Evolutionary conservation across 2,113 vertebrate genomes (phyloP).

Genomic region (Pitta sordida): DNA sequence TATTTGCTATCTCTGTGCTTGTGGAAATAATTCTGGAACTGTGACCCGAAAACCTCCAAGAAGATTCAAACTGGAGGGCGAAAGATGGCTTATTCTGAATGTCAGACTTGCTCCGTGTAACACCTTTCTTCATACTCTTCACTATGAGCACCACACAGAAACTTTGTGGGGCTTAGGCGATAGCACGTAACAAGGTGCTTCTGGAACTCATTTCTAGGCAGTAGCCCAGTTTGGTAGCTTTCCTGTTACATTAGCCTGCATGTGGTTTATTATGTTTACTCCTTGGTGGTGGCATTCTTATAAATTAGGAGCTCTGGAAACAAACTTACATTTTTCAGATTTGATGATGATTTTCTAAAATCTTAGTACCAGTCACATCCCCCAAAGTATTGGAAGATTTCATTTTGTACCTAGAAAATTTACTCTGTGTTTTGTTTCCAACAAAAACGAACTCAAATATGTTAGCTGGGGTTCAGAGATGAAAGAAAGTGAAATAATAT

Average conservation of each 20-base stretch:
- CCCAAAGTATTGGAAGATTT: not conserved
- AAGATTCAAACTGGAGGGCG: not conserved
- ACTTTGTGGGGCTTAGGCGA: not conserved
- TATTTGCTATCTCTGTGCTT: not conserved
- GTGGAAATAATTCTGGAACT: not conserved
- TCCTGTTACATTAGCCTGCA: not conserved
- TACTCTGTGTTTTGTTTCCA: not conserved
- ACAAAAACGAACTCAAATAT: not conserved
- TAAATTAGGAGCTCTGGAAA: not conserved
- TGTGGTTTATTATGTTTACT: not conserved
- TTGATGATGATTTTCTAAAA: not conserved
- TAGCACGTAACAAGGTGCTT: not conserved
- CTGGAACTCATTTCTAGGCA: not conserved
- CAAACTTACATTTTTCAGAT: not conserved
- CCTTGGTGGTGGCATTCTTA: not conserved
- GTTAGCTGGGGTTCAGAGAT: not conserved
- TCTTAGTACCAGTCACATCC: not conserved
- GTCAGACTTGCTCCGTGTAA: not conserved
- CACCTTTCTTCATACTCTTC: not conserved
- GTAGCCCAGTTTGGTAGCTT: not conserved
- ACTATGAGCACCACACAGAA: not conserved
- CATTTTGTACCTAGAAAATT: not conserved
- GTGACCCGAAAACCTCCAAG: not conserved
- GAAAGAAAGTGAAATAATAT: not conserved
- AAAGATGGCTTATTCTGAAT: not conserved